Conservation (phyloP, 2,113 vertebrate species). For the Oryzias melastigma region DNA sequence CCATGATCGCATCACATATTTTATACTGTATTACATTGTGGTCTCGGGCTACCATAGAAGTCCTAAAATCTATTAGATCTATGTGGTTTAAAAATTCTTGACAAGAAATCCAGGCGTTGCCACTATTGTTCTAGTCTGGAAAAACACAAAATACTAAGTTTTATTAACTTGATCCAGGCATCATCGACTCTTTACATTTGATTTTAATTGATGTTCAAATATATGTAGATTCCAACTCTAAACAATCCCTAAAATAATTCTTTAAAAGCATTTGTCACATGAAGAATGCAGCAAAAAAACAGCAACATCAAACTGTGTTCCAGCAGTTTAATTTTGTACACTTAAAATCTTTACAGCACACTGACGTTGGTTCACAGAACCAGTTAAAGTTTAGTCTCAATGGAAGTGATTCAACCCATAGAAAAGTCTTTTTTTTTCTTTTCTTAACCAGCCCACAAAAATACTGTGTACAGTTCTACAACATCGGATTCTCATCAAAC, state of each 20-base stretch:
- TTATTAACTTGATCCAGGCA: too few relatives aligned
- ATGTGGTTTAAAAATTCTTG: too few relatives aligned
- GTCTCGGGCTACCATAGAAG: too few relatives aligned
- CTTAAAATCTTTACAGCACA: constrained; percentile 58
- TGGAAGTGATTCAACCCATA: constrained; percentile 55
- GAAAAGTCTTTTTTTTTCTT: constrained; percentile 40
- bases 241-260: constrained; percentile 2
- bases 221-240: background rate
- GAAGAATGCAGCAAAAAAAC: background rate
- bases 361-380: constrained; percentile 79
- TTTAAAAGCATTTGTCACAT: background rate
- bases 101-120: too few relatives aligned
- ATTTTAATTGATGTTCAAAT: too few relatives aligned
- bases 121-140: too few relatives aligned
- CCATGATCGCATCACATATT: too few relatives aligned
- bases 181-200: too few relatives aligned
- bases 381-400: constrained; percentile 62
- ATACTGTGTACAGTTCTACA: constrained; percentile 39
- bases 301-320: constrained; percentile 33
- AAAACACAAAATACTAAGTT: too few relatives aligned
- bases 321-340: constrained; percentile 48
- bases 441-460: constrained; percentile 30
- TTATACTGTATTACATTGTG: too few relatives aligned
- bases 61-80: too few relatives aligned
- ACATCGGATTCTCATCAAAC: constrained; percentile 41